These are phyloP conservation scores for Calephelis nemesis DNA, from an alignment of 1,140 invertebrate genomes.

Conservation along the genomic window DNA sequence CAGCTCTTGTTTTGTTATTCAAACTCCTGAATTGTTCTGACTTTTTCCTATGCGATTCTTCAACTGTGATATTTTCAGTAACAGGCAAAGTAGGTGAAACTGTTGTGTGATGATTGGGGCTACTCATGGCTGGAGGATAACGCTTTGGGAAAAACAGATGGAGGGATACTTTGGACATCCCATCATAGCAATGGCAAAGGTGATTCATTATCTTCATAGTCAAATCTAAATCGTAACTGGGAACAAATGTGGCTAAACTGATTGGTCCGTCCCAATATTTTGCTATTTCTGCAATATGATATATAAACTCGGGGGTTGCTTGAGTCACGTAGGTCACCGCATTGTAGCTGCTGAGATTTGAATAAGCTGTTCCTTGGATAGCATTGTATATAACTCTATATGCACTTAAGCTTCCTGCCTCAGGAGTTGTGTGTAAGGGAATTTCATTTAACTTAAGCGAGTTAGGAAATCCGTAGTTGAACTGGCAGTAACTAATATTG, in stretches of 20 bases:
- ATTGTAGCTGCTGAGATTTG: slow-evolving; percentile 56
- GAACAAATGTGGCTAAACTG: slow-evolving; percentile 86
- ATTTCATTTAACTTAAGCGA: slow-evolving; percentile 75
- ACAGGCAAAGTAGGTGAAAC: slow-evolving; percentile 34
- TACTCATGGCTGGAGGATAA: slow-evolving; percentile 47
- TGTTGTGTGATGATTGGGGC: slow-evolving; percentile 37
- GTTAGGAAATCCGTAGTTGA: slow-evolving; percentile 82
- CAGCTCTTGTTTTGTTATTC: slow-evolving; percentile 51
- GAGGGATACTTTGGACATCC: slow-evolving; percentile 85
- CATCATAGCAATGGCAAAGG: slow-evolving; percentile 82
- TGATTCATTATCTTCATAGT: slow-evolving; percentile 82
- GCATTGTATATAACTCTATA: slow-evolving; percentile 85
- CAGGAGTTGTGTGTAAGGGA: slow-evolving; percentile 77
- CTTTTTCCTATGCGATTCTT: slow-evolving; percentile 49
- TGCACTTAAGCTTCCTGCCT: slow-evolving; percentile 77
- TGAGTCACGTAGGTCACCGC: slow-evolving; percentile 86
- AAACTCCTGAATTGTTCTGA: slow-evolving; percentile 56
- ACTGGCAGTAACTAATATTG: slow-evolving; percentile 82
- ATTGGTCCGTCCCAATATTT: slow-evolving; percentile 86
- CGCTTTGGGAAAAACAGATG: slow-evolving; percentile 83
- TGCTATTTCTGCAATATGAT: slow-evolving; percentile 85
- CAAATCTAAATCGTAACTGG: slow-evolving; percentile 82
- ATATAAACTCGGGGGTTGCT: slow-evolving; percentile 86
- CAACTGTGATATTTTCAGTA: slow-evolving; percentile 43
- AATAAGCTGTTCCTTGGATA: slow-evolving; percentile 64